phyloP scores from a whole-genome alignment of 1,140 invertebrate species.

The Muscidifurax raptorellus region DNA sequence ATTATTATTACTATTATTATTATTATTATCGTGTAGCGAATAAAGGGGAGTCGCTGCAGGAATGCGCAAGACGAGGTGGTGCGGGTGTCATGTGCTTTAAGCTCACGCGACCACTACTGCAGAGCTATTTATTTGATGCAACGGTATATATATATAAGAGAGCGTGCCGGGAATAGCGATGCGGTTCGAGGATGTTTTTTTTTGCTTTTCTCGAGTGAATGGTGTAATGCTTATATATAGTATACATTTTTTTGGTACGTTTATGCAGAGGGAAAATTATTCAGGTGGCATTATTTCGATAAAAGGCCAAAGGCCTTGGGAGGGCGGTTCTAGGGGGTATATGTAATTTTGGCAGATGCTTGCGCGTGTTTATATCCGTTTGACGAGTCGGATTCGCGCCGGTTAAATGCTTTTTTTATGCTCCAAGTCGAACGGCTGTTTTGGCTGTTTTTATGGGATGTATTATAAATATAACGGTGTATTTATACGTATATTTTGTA shows the following conservation, averaged over 20 bases:
- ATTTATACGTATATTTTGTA: no score
- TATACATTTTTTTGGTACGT: neutral
- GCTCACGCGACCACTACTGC: neutral
- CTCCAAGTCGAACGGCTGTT: no score
- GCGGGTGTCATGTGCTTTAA: neutral
- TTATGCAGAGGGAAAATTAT: no score
- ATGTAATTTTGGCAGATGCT: neutral
- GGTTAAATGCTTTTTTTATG: no score
- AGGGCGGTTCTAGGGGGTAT: constrained; percentile 55
- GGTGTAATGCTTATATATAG: no score
- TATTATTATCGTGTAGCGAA: neutral
- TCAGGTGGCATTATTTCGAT: constrained; percentile 41
- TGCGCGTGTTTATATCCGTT: neutral
- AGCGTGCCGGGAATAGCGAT: neutral
- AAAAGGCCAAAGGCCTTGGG: constrained; percentile 67
- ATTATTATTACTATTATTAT: neutral
- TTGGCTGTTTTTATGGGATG: no score
- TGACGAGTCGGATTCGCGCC: neutral
- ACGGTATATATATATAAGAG: no score
- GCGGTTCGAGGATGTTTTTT: neutral
- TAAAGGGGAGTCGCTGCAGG: neutral
- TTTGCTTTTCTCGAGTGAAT: no score
- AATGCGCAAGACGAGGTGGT: neutral
- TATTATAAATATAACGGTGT: no score
- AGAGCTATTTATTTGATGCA: neutral